Conservation (phyloP, 2,113 vertebrate species). For the Emydocephalus ijimae region DNA sequence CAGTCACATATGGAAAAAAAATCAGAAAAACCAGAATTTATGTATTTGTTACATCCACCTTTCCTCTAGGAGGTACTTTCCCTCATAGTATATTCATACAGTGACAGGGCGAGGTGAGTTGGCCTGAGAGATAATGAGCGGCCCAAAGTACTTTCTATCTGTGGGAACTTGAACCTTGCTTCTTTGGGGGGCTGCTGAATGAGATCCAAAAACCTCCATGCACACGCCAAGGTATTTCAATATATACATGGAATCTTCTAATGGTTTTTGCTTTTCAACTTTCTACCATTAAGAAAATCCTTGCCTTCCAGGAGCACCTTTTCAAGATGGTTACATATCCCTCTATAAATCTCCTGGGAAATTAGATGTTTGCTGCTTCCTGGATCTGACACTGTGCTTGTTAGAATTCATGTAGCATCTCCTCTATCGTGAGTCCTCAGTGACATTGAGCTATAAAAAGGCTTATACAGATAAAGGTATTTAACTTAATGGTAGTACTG, state of each 20-base stretch:
- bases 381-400: background rate
- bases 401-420: background rate
- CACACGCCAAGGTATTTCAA: background rate
- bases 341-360: background rate
- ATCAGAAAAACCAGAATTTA: background rate
- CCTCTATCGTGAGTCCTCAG: background rate
- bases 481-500: background rate
- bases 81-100: background rate
- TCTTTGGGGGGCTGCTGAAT: background rate
- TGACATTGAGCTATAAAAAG: background rate
- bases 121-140: background rate
- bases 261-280: background rate
- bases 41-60: background rate
- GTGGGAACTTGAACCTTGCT: background rate
- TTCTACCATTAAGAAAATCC: background rate
- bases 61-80: background rate
- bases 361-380: background rate
- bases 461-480: background rate
- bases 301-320: background rate
- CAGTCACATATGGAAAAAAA: background rate
- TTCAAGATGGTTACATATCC: background rate
- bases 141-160: background rate
- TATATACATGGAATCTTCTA: background rate
- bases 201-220: background rate
- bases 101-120: background rate